Evolutionary conservation across 2,888 invertebrate species (phyloP).

Genomic region (Linyphia triangularis): DNA sequence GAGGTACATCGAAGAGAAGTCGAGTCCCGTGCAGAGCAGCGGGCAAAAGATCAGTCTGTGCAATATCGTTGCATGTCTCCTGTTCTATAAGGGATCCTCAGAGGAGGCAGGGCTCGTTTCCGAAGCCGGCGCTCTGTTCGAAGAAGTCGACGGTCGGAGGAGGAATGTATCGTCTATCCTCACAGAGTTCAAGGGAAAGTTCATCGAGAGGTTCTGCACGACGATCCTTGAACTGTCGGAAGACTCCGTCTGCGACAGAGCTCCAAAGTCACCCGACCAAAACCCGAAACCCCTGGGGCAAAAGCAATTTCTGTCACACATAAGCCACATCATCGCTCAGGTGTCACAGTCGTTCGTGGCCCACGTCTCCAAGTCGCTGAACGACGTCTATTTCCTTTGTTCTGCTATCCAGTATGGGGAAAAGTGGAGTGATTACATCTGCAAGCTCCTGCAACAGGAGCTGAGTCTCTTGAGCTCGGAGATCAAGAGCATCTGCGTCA

Average conservation of each 20-base stretch:
- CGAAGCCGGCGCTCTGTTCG: conserved; percentile 40
- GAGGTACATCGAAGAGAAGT: conserved; percentile 62
- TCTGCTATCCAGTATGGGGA: conserved; percentile 60
- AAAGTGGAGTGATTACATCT: conserved; percentile 59
- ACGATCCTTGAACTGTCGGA: conserved; percentile 66
- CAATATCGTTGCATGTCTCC: conserved; percentile 62
- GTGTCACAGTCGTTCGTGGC: conserved; percentile 66
- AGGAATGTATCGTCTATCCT: conserved; percentile 32
- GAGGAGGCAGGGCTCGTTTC: conserved; percentile 5
- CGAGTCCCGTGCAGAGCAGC: conserved; percentile 30
- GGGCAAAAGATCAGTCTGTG: conserved; percentile 60
- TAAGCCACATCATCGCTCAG: conserved; percentile 71
- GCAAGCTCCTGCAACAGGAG: conserved; percentile 65
- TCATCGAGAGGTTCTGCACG: conserved; percentile 64
- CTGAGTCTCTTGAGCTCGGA: conserved; percentile 59
- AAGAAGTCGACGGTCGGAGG: conserved; percentile 59
- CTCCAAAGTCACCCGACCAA: conserved; percentile 42
- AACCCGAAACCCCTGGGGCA: conserved; percentile 63
- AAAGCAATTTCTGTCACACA: conserved; percentile 70
- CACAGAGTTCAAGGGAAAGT: conserved; percentile 64
- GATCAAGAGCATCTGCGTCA: conserved; percentile 68
- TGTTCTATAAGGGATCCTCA: conserved; percentile 53
- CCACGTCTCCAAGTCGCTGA: conserved; percentile 68
- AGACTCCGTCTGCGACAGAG: conserved; percentile 44
- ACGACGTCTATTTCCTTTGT: conserved; percentile 70